These are phyloP conservation scores for Alca torda DNA, from an alignment of 2,797 vertebrate genomes.

Conservation along the genomic window DNA sequence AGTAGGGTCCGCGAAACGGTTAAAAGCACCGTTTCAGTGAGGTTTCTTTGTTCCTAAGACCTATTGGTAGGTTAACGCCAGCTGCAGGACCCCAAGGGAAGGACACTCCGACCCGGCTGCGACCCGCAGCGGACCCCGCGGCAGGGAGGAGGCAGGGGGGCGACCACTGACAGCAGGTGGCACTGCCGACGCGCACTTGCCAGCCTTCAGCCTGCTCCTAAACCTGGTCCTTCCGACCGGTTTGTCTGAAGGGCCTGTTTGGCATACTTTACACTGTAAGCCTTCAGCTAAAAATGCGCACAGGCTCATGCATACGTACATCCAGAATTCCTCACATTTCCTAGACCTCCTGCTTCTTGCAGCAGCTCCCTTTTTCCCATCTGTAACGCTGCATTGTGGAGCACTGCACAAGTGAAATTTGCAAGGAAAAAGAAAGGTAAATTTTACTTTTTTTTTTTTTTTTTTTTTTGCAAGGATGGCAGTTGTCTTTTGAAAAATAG, in stretches of 20 bases:
- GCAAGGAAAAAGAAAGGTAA: not conserved
- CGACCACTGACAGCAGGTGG: not conserved
- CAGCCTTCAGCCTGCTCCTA: not conserved
- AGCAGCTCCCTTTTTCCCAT: not conserved
- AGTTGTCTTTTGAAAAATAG: not conserved
- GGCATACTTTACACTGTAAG: not conserved
- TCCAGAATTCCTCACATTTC: not conserved
- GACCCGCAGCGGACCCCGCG: fast-evolving
- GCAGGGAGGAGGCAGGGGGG: fast-evolving
- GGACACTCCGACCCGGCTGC: fast-evolving
- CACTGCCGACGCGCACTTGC: not conserved
- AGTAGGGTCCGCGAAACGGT: not conserved
- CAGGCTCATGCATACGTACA: too few species aligned
- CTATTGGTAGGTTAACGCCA: fast-evolving
- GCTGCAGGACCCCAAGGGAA: not conserved
- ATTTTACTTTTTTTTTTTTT: not conserved
- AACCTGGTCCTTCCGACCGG: not conserved
- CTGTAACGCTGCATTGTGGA: not conserved
- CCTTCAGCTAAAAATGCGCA: not conserved
- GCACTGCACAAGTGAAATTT: not conserved
- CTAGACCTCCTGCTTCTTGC: not conserved
- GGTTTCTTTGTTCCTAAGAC: too few species aligned
- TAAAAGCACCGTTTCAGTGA: not conserved
- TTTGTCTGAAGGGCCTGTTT: not conserved
- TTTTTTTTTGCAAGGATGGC: not conserved